Base-by-base conservation (phyloP, 2,888 invertebrate genomes). In the Sarcophaga rosellei region DNA sequence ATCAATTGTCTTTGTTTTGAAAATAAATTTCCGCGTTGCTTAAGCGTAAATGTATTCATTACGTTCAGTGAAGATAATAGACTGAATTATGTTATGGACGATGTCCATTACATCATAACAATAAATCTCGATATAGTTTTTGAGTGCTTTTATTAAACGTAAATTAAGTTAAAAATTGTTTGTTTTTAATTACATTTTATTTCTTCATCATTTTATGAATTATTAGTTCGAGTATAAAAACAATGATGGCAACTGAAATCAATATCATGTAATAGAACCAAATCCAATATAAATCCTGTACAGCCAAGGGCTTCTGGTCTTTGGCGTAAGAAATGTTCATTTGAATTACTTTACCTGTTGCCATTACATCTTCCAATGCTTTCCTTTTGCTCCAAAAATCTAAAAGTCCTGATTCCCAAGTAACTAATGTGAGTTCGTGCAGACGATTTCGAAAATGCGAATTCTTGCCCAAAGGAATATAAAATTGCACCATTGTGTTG, bases 221-320 rank as follows among this genome's bases (percentile, higher is more conserved):
- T 8, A 77, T 15, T 4, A 82, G n/a, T 65, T 88, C 87, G 25
- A 82, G 2, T 0, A 79, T 1, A 77, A 84, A 86, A 5, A 77
- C 47, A 4, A 69, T 6, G 11, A 81, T 35, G 17, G 78, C 77
- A 15, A 69, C 6, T 5, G n/a, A 4, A 21, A 70, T 63, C 6
- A 78, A 44, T 17, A 45, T 17, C 1, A 79, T 8, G 57, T 80
- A 88, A n/a, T 74, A 62, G 0, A 73, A 17, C 79, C 85, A 88
- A 25, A 88, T 80, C 84, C 84, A 86, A 57, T 80, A 81, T 0
- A 88, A 65, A 77, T 88, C 86, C 1, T 61, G 10, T 3, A 81
- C n/a, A 3, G 35, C 6, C 10, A 88, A 20, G 0, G 78, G 79
- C 4, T 8, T 59, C 12, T 15, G 2, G 4, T 6, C 25, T 6